Evolutionary conservation across 2,797 vertebrate species (phyloP).

Genomic region (Coreius guichenoti): DNA sequence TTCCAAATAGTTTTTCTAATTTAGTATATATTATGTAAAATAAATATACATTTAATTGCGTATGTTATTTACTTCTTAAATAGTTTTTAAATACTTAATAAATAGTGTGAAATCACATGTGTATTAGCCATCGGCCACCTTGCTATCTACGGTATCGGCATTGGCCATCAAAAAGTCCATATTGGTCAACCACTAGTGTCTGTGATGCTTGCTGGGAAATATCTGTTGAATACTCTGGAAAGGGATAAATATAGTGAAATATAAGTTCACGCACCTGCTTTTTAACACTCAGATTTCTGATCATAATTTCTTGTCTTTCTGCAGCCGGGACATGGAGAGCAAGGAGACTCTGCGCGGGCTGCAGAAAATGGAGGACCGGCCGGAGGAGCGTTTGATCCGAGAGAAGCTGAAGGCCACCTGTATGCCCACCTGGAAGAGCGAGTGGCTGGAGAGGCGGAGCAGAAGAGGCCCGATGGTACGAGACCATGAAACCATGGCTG

Average conservation of each 20-base stretch:
- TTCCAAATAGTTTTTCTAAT: not conserved
- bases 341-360: constrained; percentile 87
- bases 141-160: not conserved
- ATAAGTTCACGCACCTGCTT: not conserved
- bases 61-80: not conserved
- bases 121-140: not conserved
- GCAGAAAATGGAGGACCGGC: constrained; percentile 92
- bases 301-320: not conserved
- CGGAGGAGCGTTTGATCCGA: constrained; percentile 90
- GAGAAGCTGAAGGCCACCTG: constrained; percentile 91
- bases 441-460: constrained; percentile 88
- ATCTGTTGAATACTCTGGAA: not conserved
- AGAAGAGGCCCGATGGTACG: constrained; percentile 87
- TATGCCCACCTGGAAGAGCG: constrained; percentile 92
- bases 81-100: not conserved
- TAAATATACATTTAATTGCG: not conserved
- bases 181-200: no score
- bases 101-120: not conserved
- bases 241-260: not conserved
- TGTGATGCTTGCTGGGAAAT: not conserved
- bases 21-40: not conserved
- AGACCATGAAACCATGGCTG: constrained; percentile 33
- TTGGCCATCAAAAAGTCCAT: not conserved
- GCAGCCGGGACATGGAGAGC: constrained; percentile 87
- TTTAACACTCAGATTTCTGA: not conserved